phyloP scores from a whole-genome alignment of 2,888 invertebrate species.

The Rhagonycha lutea region DNA sequence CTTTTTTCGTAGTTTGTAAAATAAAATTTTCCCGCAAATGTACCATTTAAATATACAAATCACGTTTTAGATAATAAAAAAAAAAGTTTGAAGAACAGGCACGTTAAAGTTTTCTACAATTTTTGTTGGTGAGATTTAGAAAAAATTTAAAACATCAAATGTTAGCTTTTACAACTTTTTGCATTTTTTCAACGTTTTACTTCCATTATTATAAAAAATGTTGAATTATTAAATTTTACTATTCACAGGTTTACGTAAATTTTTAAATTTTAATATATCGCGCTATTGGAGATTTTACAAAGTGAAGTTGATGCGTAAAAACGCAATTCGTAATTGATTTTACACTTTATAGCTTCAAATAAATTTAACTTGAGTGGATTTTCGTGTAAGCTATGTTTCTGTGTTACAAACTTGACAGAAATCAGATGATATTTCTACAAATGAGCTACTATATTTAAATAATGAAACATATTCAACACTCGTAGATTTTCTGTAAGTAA shows the following conservation, averaged over 20 bases:
- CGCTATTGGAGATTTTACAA: background rate
- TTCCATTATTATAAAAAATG: background rate
- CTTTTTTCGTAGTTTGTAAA: constrained; percentile 7
- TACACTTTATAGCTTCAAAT: constrained; percentile 16
- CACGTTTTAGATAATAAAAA: constrained; percentile 28
- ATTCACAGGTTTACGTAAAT: background rate
- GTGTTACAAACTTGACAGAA: background rate
- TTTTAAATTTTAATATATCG: background rate
- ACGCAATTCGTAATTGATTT: constrained; percentile 8
- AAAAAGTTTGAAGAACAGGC: constrained; percentile 21
- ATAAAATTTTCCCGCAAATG: constrained; percentile 17
- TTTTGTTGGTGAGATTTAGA: constrained; percentile 21
- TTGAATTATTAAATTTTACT: background rate
- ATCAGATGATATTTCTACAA: background rate
- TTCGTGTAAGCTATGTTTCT: constrained; percentile 6
- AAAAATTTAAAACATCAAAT: constrained; percentile 18
- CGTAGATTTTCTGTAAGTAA: background rate
- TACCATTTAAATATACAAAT: constrained; percentile 28
- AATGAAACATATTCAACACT: background rate
- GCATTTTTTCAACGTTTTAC: background rate
- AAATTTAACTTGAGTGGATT: constrained; percentile 14
- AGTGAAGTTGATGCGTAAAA: background rate
- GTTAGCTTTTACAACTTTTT: background rate
- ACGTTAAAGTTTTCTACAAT: constrained; percentile 23
- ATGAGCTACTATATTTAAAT: background rate